phyloP scores from a whole-genome alignment of 1,140 invertebrate genomes.

The Pomacea maculata region DNA sequence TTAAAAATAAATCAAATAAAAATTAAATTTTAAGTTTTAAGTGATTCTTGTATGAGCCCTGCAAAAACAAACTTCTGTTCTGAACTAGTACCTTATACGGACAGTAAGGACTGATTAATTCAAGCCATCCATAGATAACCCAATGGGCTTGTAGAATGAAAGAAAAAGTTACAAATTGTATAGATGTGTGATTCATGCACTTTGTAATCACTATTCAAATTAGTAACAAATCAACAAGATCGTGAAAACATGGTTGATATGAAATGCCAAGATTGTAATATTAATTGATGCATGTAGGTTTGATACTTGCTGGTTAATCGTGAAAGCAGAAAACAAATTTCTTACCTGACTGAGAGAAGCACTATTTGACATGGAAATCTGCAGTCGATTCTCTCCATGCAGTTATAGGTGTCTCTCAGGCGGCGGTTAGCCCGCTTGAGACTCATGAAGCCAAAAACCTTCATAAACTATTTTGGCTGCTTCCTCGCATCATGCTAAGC shows the following conservation, averaged over 20 bases:
- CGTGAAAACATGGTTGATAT: not conserved
- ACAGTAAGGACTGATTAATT: no score
- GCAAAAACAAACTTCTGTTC: no score
- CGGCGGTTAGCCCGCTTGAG: slow-evolving; percentile 21
- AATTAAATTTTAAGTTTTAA: no score
- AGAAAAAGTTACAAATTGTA: slow-evolving; percentile 8
- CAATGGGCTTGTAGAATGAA: slow-evolving; percentile 6
- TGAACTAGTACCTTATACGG: no score
- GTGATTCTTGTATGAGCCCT: no score
- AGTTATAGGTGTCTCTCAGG: slow-evolving; percentile 13
- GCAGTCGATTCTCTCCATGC: slow-evolving; percentile 19
- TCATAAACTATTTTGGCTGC: slow-evolving; percentile 13
- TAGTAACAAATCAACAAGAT: not conserved
- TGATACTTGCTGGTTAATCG: not conserved
- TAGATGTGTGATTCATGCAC: not conserved
- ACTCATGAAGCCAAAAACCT: slow-evolving; percentile 23
- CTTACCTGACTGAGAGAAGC: slow-evolving; percentile 10
- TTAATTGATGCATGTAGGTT: not conserved
- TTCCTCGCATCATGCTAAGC: not conserved
- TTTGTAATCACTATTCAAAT: not conserved
- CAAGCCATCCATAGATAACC: no score
- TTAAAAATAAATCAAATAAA: no score
- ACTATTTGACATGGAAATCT: slow-evolving; percentile 14
- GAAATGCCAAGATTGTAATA: not conserved
- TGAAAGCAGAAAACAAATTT: not conserved